Conservation (phyloP, 1,140 invertebrate genomes). For the Neoseiulus cucumeris region DNA sequence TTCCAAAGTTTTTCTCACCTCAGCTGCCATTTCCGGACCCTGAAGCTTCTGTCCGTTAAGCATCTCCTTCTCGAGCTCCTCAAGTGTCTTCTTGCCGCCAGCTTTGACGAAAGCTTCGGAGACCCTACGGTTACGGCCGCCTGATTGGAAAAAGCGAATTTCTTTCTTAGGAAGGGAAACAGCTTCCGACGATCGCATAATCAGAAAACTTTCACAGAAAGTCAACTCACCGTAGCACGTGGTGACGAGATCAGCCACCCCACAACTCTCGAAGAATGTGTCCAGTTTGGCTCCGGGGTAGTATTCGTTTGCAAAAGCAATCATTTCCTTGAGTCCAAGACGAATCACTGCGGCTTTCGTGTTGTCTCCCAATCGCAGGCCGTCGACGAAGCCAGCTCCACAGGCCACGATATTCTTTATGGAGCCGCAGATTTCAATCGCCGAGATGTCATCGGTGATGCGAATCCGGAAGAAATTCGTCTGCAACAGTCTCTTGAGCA, state of each 20-base stretch:
- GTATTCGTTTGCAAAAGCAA: constrained; percentile 73
- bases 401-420: constrained; percentile 98
- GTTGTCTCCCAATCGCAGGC: constrained; percentile 81
- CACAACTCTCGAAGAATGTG: constrained; percentile 97
- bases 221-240: constrained; percentile 63
- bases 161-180: too few relatives aligned
- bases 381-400: constrained; percentile 92
- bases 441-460: constrained; percentile 86
- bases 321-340: constrained; percentile 93
- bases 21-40: constrained; percentile 86
- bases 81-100: constrained; percentile 71
- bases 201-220: too few relatives aligned
- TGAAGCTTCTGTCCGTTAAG: constrained; percentile 95
- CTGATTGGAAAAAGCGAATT: not conserved
- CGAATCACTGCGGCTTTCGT: constrained; percentile 97
- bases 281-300: constrained; percentile 50
- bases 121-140: constrained; percentile 76
- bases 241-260: constrained; percentile 93
- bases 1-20: constrained; percentile 48
- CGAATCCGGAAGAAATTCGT: constrained; percentile 72
- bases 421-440: constrained; percentile 94
- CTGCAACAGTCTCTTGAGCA: constrained; percentile 75
- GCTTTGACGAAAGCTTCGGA: constrained; percentile 78
- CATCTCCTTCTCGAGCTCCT: constrained; percentile 78
- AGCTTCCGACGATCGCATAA: too few relatives aligned